These are phyloP conservation scores for Batillaria attramentaria DNA, from an alignment of 1,140 invertebrate species.

Conservation along the genomic window DNA sequence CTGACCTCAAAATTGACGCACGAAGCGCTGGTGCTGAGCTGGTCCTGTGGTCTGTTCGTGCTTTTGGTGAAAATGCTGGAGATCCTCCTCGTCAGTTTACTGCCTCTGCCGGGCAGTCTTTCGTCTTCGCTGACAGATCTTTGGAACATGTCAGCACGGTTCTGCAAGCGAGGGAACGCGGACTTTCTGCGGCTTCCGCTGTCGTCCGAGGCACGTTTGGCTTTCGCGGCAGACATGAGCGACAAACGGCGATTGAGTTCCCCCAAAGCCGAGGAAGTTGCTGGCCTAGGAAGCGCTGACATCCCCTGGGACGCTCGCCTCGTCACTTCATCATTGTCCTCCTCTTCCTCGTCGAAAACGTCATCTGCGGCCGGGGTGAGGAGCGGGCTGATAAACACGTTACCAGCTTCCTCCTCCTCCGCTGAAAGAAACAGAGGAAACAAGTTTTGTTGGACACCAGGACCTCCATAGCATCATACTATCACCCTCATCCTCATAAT, in stretches of 20 bases:
- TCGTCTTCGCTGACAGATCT: not conserved
- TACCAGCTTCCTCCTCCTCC: constrained; percentile 14
- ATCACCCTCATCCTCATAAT: no score
- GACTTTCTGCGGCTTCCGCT: not conserved
- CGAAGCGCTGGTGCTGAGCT: not conserved
- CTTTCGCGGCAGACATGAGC: not conserved
- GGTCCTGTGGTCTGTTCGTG: not conserved
- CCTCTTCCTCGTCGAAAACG: not conserved
- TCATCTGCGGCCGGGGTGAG: constrained; percentile 14
- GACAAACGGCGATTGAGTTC: constrained; percentile 4
- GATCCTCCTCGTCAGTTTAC: not conserved
- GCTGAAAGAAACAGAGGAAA: no score
- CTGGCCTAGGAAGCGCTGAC: not conserved
- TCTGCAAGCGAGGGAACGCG: not conserved
- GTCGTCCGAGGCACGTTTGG: not conserved
- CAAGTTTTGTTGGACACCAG: no score
- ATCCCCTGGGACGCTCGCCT: not conserved
- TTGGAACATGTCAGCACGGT: not conserved
- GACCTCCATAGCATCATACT: no score
- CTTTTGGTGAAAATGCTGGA: not conserved
- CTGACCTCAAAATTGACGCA: no score
- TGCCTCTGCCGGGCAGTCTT: no score
- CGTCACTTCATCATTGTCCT: not conserved
- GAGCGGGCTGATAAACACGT: constrained; percentile 28
- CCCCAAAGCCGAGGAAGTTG: not conserved